phyloP scores from a whole-genome alignment of 2,797 vertebrate species.

The Octomys mimax region DNA sequence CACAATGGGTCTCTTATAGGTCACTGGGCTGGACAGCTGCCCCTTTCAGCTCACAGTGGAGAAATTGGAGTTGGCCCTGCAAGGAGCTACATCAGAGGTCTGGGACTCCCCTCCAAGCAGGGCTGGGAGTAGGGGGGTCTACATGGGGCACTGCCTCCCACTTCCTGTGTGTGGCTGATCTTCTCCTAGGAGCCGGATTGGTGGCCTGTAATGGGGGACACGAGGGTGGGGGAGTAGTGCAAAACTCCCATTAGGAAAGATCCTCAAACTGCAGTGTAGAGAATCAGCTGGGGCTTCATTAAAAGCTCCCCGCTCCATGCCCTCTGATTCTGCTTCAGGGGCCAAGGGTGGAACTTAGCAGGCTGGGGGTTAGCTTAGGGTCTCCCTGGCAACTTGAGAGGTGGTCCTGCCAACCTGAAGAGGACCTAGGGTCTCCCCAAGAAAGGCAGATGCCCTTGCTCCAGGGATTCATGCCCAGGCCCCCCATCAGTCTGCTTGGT shows the following conservation, averaged over 20 bases:
- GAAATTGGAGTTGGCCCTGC: slow-evolving; percentile 93
- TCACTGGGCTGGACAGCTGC: slow-evolving; percentile 88
- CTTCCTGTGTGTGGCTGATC: not conserved
- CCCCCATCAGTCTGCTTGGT: not conserved
- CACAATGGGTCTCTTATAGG: slow-evolving; percentile 87
- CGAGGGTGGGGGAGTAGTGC: fast-evolving
- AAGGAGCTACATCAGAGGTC: slow-evolving; percentile 93
- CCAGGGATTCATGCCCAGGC: not conserved
- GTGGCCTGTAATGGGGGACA: fast-evolving
- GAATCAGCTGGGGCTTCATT: not conserved
- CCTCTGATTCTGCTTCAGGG: not conserved
- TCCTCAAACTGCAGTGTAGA: not conserved
- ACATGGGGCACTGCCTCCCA: not conserved
- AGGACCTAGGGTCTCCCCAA: not conserved
- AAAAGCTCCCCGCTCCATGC: fast-evolving
- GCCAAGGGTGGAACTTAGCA: not conserved
- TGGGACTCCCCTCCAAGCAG: not conserved
- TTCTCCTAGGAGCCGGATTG: not conserved
- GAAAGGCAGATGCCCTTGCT: not conserved
- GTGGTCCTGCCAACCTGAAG: not conserved
- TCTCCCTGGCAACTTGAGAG: not conserved
- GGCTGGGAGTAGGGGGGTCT: not conserved
- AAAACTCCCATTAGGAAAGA: not conserved
- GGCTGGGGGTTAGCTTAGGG: not conserved
- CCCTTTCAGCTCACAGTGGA: slow-evolving; percentile 96